Evolutionary conservation across 2,888 invertebrate genomes (phyloP).

Genomic region (Busseola fusca): DNA sequence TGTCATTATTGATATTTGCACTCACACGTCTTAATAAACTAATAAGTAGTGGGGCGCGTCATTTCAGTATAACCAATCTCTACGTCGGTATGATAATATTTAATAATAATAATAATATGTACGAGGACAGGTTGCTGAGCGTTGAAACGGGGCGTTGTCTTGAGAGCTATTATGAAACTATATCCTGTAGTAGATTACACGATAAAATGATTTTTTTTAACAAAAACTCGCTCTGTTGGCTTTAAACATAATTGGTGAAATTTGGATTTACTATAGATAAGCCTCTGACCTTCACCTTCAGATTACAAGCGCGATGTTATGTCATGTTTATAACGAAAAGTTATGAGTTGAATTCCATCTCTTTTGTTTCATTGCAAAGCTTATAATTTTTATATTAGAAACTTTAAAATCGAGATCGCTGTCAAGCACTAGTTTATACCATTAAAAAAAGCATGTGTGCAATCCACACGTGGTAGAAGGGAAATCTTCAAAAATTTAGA

Average conservation of each 20-base stretch:
- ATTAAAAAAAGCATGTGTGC: too few species aligned
- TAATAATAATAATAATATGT: conserved; percentile 41
- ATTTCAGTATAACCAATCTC: too few species aligned
- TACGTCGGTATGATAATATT: conserved; percentile 44
- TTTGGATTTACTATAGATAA: background rate
- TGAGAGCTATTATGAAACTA: background rate
- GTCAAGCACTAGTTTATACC: too few species aligned
- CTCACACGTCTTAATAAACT: too few species aligned
- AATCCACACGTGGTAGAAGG: too few species aligned
- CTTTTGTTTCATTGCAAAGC: too few species aligned
- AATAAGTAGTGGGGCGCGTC: too few species aligned
- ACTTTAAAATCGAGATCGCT: too few species aligned
- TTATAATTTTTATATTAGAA: too few species aligned
- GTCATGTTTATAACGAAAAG: background rate
- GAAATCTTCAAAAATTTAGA: too few species aligned
- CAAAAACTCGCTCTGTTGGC: background rate
- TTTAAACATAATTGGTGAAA: background rate
- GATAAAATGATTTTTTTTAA: background rate
- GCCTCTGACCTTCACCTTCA: too few species aligned
- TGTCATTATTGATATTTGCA: too few species aligned
- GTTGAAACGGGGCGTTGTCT: conserved; percentile 30
- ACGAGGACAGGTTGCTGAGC: conserved; percentile 13
- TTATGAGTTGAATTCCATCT: background rate
- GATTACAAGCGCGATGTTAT: background rate
- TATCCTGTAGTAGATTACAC: background rate